Base-by-base conservation (phyloP, 1,140 invertebrate genomes). In the Neodiprion lecontei region DNA sequence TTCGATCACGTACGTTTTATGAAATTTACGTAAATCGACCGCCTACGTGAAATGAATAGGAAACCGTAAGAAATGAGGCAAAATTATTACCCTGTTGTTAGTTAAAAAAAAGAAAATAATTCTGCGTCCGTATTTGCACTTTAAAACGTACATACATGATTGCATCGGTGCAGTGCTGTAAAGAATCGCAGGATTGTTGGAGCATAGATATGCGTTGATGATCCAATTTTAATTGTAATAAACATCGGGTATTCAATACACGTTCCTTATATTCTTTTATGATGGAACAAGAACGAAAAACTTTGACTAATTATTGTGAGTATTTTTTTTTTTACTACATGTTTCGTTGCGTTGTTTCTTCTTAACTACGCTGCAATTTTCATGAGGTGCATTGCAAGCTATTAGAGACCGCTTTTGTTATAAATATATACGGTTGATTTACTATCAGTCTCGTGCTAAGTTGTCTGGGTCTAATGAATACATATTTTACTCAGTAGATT, bases 301-400 rank as follows among this genome's bases (percentile, higher is more conserved):
- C 47, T 65, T 73, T 67, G 49, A 73, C 67, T 48, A 67, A 73
- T 48, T 73, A 53, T 67, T 67, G 72, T 67, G 40, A 66, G 73
- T 69, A 28, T 48, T 61, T 72, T 7, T 65, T 12, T 66, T 23
- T 48, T 61, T 40, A n/a, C 48, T 49, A 9, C 21, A 23, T 71
- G 7, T 28, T 8, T 72, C 12, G 12, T 72, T 48, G 11, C 8
- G 48, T 9, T 5, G 11, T 28, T n/a, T 74, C 66, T 48, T 40
- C 28, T 40, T 40, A 40, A 40, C 28, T 5, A 40, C 28, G 28
- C 28, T 40, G 28, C 28, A 40, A 40, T 40, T 40, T 40, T 40
- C 28, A 40, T 40, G 28, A 40, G 5, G 28, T 3, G 28, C 28
- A 40, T 40, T 40, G 28, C 5, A 40, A 40, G 28, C 28, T 40